phyloP scores from a whole-genome alignment of 2,797 vertebrate species.

The Lepus townsendii region DNA sequence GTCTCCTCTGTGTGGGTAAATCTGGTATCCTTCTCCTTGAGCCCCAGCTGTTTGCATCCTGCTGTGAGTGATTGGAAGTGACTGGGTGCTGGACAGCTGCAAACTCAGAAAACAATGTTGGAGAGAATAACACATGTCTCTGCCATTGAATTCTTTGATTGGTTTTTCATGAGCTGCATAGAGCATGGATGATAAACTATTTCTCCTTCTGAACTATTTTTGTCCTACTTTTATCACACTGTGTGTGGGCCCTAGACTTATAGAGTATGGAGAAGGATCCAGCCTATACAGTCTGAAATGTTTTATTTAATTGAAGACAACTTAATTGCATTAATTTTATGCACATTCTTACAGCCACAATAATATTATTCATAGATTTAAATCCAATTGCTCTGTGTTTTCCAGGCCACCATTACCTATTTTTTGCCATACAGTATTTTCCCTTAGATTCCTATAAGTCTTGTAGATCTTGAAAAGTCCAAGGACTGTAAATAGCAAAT shows the following conservation, averaged over 20 bases:
- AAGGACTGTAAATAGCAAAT: conserved; percentile 64
- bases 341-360: not conserved
- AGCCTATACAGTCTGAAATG: not conserved
- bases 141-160: not conserved
- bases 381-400: conserved; percentile 22
- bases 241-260: not conserved
- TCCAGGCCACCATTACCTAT: not conserved
- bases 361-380: conserved; percentile 34
- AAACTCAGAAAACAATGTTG: not conserved
- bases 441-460: conserved; percentile 41
- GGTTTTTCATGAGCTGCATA: not conserved
- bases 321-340: conserved; percentile 41
- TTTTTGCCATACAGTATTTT: conserved; percentile 17
- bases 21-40: not conserved
- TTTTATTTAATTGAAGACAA: conserved; percentile 42
- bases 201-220: conserved; percentile 3
- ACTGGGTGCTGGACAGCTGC: conserved; percentile 20
- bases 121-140: not conserved
- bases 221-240: not conserved
- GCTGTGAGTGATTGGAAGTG: not conserved
- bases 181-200: not conserved
- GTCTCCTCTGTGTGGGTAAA: not conserved
- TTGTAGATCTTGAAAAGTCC: conserved; percentile 36
- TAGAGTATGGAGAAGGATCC: fast-evolving
- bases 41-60: conserved; percentile 57